Evolutionary conservation across 2,113 vertebrate species (phyloP).

Genomic region (Eulacestoma nigropectus): DNA sequence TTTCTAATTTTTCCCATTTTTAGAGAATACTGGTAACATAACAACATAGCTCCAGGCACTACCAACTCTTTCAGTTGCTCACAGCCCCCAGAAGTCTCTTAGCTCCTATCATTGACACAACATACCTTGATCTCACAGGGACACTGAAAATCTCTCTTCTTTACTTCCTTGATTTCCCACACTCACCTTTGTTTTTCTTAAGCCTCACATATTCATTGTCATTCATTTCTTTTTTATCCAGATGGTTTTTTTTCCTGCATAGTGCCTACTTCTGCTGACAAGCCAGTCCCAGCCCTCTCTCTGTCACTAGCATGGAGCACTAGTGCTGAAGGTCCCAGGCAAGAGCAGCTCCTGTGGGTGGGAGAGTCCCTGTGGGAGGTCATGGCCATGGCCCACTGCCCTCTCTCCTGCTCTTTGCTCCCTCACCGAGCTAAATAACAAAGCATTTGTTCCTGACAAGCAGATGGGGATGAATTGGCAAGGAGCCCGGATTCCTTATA

Average conservation of each 20-base stretch:
- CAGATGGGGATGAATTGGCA: conserved; percentile 31
- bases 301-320: neutral
- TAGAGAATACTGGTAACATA: neutral
- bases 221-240: neutral
- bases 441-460: conserved; percentile 4
- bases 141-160: neutral
- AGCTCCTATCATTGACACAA: neutral
- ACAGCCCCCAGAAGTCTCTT: neutral
- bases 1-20: neutral
- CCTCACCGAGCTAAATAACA: neutral
- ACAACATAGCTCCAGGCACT: neutral
- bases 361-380: neutral
- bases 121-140: fast-evolving
- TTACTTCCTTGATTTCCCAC: neutral
- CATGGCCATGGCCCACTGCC: neutral
- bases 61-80: neutral
- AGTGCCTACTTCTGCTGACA: neutral
- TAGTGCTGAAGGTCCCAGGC: neutral
- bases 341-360: neutral
- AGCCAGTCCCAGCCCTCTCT: neutral
- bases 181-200: neutral
- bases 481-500: neutral
- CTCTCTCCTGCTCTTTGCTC: neutral
- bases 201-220: neutral
- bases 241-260: neutral